Evolutionary conservation across 2,113 vertebrate genomes (phyloP).

Genomic region (Brienomyrus longianalis): DNA sequence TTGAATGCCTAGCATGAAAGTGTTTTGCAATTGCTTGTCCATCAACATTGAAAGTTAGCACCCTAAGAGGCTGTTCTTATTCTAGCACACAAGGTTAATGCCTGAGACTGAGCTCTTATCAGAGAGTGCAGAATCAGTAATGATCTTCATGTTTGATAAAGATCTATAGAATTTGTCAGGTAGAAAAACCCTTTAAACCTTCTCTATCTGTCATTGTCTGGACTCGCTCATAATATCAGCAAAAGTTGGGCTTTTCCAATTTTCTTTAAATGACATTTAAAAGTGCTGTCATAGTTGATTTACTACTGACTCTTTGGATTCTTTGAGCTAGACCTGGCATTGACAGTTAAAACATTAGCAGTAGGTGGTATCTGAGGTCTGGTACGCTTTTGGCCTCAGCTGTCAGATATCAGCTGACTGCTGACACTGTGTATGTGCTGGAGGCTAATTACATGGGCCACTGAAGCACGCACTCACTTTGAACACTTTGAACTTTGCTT

Average conservation of each 20-base stretch:
- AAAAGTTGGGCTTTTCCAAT: not conserved
- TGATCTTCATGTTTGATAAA: conserved; percentile 16
- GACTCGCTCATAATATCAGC: conserved; percentile 1
- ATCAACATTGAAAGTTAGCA: not conserved
- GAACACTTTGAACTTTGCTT: not conserved
- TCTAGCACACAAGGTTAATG: conserved; percentile 3
- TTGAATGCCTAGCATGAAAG: not conserved
- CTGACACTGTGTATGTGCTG: not conserved
- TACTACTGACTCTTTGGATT: conserved; percentile 26
- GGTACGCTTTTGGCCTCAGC: not conserved
- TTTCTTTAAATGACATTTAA: conserved; percentile 16
- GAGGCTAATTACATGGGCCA: not conserved
- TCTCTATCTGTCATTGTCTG: conserved; percentile 13
- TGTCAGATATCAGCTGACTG: not conserved
- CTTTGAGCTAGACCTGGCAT: conserved; percentile 35
- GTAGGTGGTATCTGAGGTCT: conserved; percentile 16
- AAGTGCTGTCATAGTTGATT: not conserved
- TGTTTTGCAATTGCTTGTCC: not conserved
- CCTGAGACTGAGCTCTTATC: conserved; percentile 3
- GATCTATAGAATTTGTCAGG: conserved; percentile 12
- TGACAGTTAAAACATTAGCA: conserved; percentile 11
- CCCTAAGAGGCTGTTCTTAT: not conserved
- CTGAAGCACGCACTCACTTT: not conserved
- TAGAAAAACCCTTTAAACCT: conserved; percentile 9
- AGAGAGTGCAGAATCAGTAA: conserved; percentile 2